Base-by-base conservation (phyloP, 1,140 invertebrate genomes). In the Stegodyphus dumicola region DNA sequence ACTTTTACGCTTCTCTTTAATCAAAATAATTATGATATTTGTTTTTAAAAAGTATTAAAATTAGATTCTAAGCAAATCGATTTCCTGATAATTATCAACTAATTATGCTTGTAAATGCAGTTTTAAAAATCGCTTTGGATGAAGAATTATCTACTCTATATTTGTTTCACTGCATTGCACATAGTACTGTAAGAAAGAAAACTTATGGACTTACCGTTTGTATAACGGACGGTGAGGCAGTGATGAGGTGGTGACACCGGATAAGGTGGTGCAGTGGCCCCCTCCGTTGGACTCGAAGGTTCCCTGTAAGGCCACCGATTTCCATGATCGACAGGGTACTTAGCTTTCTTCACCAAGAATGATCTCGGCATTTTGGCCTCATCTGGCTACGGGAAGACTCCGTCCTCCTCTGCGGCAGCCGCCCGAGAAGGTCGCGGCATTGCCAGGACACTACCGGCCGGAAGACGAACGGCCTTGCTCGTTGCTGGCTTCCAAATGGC, bases 331-430 rank as follows among this genome's bases (percentile, higher is more conserved):
- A 79, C 87, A 18, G 88, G 85, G 54, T 87, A 77, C 75, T 89
- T 88, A 3, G 79, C 87, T 76, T 91, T 91, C 87, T 91, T 91
- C 17, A 91, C 91, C 66, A 91, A 86, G 86, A 91, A 91, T 69
- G 91, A 91, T 56, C 90, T 87, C 33, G 91, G 91, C 91, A 91
- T 91, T n/a, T 83, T 90, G 83, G 65, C 53, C 80, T 18, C 80
- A 80, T 80, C 69, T 65, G 77, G 77, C 77, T 78, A 78, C 52
- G 77, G 77, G 15, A 33, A 69, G 52, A 54, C 56, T 18, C 53
- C 67, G 53, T 60, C 77, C 66, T 65, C 51, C 71, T 9, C 69
- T 15, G 15, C 80, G 33, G 54, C 33, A 18, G 65, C 15, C 65
- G 33, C 77, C 66, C 65, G 65, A n/a, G 17, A n/a, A 17, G 48